Conservation (phyloP, 2,888 invertebrate species). For the Operophtera brumata region DNA sequence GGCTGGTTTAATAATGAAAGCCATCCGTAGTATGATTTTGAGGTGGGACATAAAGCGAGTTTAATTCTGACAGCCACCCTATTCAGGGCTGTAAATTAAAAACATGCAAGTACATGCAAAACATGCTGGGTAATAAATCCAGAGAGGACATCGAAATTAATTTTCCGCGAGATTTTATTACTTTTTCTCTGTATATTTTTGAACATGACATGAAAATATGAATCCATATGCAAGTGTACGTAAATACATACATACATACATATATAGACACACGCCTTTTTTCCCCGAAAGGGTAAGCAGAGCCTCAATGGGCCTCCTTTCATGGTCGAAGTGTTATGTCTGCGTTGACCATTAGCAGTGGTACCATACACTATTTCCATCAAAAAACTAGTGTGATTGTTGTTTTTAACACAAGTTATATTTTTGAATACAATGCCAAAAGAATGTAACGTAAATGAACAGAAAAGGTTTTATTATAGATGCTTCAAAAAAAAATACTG, state of each 20-base stretch:
- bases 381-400: too few relatives aligned
- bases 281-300: too few relatives aligned
- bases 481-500: too few relatives aligned
- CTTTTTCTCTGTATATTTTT: conserved; percentile 8
- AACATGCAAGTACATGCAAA: conserved; percentile 4
- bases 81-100: conserved; percentile 19
- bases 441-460: too few relatives aligned
- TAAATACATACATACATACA: too few relatives aligned
- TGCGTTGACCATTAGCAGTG: background rate
- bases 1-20: too few relatives aligned
- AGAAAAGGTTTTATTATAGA: too few relatives aligned
- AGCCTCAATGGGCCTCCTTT: too few relatives aligned
- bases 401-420: too few relatives aligned
- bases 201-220: conserved; percentile 4
- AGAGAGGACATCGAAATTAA: conserved; percentile 18
- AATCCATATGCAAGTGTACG: background rate
- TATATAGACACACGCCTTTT: too few relatives aligned
- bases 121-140: conserved; percentile 16
- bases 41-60: conserved; percentile 25
- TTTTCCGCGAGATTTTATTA: conserved; percentile 15
- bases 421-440: too few relatives aligned
- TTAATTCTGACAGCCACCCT: conserved; percentile 22
- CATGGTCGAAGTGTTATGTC: background rate
- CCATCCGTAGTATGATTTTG: conserved; percentile 16
- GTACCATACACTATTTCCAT: too few relatives aligned